Conservation (phyloP, 2,888 invertebrate genomes). For the Cacoxenus indagator region DNA sequence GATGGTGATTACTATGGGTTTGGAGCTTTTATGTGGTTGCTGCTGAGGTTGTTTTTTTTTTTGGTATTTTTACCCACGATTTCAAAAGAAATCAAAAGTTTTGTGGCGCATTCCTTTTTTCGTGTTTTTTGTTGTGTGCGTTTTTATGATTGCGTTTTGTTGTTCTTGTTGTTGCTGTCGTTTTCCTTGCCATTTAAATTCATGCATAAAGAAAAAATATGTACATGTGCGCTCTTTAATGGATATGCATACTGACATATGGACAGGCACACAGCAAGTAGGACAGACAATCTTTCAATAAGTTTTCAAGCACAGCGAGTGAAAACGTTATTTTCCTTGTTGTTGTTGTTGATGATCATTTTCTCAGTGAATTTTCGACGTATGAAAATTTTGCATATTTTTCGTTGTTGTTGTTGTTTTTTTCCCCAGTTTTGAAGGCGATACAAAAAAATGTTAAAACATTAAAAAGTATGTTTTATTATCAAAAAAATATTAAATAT, state of each 20-base stretch:
- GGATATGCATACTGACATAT: background rate
- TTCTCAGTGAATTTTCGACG: background rate
- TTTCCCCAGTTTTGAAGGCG: no score
- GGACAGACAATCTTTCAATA: background rate
- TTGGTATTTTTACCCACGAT: conserved; percentile 14
- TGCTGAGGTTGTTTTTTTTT: conserved; percentile 18
- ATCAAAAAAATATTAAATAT: no score
- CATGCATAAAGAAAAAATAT: background rate
- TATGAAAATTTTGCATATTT: background rate
- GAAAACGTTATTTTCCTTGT: background rate
- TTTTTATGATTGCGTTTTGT: no score
- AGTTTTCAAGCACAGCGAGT: background rate
- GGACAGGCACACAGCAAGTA: background rate
- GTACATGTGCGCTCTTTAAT: background rate
- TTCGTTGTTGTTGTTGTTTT: no score
- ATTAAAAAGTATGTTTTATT: no score
- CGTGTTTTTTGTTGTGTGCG: conserved; percentile 28
- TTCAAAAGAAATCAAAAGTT: conserved; percentile 57
- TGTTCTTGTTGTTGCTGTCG: background rate
- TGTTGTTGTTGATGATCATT: background rate
- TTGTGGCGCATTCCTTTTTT: conserved; percentile 36
- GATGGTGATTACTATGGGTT: conserved; percentile 46
- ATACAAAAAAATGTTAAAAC: no score
- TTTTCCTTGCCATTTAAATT: no score
- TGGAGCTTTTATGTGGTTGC: conserved; percentile 29